A percentile compares a stretch with the other conserved stretches of the same genome.
Conservation (phyloP, 2,797 vertebrate species). For the Sebastes diaconus region DNA sequence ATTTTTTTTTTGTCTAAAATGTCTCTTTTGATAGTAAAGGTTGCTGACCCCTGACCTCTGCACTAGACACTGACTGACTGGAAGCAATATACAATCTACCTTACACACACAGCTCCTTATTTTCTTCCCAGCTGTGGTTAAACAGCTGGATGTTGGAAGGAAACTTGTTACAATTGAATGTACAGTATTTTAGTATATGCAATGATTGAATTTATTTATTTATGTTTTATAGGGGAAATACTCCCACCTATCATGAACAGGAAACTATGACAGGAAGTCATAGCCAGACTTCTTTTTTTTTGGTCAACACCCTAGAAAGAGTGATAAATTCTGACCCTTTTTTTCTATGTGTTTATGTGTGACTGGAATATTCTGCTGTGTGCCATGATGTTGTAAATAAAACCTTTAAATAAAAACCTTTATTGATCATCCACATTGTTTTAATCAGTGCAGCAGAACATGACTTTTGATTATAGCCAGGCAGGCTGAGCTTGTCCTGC, state of each 20-base stretch:
- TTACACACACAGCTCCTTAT: not conserved
- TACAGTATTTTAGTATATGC: constrained; percentile 21
- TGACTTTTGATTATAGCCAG: constrained; percentile 12
- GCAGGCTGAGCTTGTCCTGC: not conserved
- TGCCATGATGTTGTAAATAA: constrained; percentile 35
- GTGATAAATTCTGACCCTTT: not conserved
- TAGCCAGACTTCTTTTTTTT: not conserved
- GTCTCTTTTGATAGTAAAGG: too few species aligned
- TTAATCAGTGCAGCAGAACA: not conserved
- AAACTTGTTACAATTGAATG: constrained; percentile 15
- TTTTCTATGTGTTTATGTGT: constrained; percentile 31
- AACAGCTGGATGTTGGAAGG: not conserved
- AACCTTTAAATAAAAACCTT: constrained; percentile 28
- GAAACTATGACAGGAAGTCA: constrained; percentile 25
- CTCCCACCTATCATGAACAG: not conserved
- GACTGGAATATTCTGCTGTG: constrained; percentile 39
- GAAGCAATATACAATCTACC: not conserved
- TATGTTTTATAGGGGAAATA: not conserved
- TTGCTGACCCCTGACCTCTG: too few species aligned
- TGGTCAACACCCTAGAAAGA: not conserved
- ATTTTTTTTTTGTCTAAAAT: too few species aligned
- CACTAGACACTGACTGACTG: not conserved
- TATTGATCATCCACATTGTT: not conserved
- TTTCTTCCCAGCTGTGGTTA: not conserved
- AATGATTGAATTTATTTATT: constrained; percentile 28